Evolutionary conservation across 2,113 vertebrate genomes (phyloP).

Genomic region (Heterocephalus glaber): DNA sequence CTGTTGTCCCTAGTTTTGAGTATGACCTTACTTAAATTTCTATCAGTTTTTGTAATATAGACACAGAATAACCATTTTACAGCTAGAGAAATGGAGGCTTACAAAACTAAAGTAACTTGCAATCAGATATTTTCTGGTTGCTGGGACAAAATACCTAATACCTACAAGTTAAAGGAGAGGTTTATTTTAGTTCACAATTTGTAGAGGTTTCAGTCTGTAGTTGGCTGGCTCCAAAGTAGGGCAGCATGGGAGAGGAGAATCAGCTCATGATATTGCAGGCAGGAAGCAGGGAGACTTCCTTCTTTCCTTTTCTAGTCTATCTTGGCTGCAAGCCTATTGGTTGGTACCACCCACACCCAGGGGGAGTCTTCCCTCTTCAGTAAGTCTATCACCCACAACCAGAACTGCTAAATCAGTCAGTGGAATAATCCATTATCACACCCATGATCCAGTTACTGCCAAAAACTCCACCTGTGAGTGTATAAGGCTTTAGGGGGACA

Average conservation of each 20-base stretch:
- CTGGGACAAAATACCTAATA: not conserved
- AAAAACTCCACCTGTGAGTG: not conserved
- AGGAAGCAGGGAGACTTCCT: not conserved
- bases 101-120: constrained; percentile 27
- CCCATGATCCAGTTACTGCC: not conserved
- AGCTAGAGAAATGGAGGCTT: not conserved
- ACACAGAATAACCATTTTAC: not conserved
- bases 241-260: not conserved
- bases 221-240: not conserved
- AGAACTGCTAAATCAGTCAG: not conserved
- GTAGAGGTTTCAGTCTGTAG: not conserved
- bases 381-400: not conserved
- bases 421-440: not conserved
- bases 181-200: not conserved
- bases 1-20: not conserved
- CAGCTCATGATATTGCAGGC: not conserved
- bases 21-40: constrained; percentile 21
- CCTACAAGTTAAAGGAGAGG: not conserved
- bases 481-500: not conserved
- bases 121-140: not conserved
- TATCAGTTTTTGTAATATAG: not conserved
- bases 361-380: not conserved
- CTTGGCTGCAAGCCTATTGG: not conserved
- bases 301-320: not conserved
- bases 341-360: not conserved